Evolutionary conservation across 2,113 vertebrate genomes (phyloP), one percentile per base, ranked within the genome.

Genomic region (Chloebia gouldiae): DNA sequence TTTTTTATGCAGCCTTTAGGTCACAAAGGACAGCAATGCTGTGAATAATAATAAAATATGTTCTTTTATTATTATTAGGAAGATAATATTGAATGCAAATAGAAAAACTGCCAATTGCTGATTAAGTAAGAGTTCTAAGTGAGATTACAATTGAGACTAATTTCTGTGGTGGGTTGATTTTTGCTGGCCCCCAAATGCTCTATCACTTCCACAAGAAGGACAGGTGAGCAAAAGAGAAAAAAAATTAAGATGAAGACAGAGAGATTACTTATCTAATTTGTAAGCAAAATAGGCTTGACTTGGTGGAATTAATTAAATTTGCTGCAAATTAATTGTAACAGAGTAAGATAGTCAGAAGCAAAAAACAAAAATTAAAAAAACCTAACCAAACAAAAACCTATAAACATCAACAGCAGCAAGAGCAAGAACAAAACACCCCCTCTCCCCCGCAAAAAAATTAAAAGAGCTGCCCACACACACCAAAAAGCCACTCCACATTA

Each of bases 361-460:
- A 75, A 42, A 35, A 24, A 60, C 7, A 7, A 21, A 3, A 27
- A 15, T 13, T 2, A 14, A 31, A 56, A 64, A 64, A 24, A 6
- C 2, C 10, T 5, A 35, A n/a, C 0, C 15, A 49, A 57, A 49
- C 8, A 64, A 31, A 66, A 50, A 7, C 1, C 1, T 28, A 28
- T n/a, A 45, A 63, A 37, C 5, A 72, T 39, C 30, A 78, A 63
- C 17, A 49, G 33, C 4, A 31, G 8, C 2, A 53, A 31, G 18
- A 65, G 24, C 5, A 30, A 15, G 2, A 47, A 33, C 21, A 57
- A 35, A 28, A 24, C 2, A 17, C 2, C 1, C 4, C 8, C 35
- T 20, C 35, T 20, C 7, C 7, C 24, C 5, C 14, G 4, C 2
- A 2, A 19, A 27, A 51, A 21, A 40, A 21, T 25, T n/a, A n/a